These are phyloP conservation scores for Hypena proboscidalis DNA, from an alignment of 2,888 invertebrate genomes.

Conservation along the genomic window DNA sequence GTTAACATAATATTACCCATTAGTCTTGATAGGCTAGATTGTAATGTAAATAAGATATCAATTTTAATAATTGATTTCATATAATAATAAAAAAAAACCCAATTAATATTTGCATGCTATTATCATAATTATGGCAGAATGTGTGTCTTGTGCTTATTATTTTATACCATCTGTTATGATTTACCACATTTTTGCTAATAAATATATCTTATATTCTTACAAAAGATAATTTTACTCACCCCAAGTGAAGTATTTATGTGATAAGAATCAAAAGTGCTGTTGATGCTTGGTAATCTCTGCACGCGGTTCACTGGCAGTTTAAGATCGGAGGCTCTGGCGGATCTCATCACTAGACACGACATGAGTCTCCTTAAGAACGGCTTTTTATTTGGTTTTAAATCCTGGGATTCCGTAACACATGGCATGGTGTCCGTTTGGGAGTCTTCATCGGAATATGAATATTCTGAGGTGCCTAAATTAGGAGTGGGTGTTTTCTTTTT, in stretches of 20 bases:
- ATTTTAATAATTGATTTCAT: too few relatives aligned
- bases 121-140: too few relatives aligned
- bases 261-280: conserved; percentile 70
- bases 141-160: too few relatives aligned
- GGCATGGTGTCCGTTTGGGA: conserved; percentile 32
- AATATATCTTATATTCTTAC: too few relatives aligned
- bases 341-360: conserved; percentile 69
- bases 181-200: too few relatives aligned
- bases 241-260: conserved; percentile 69
- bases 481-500: conserved; percentile 62
- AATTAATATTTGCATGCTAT: too few relatives aligned
- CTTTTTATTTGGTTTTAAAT: conserved; percentile 53
- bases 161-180: too few relatives aligned
- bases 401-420: conserved; percentile 29
- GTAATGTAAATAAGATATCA: too few relatives aligned
- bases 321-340: conserved; percentile 48
- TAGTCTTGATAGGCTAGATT: too few relatives aligned
- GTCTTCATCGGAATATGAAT: conserved; percentile 54
- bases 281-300: conserved; percentile 36
- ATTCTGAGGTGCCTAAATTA: conserved; percentile 69
- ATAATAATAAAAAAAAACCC: too few relatives aligned
- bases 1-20: too few relatives aligned
- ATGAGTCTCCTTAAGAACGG: conserved; percentile 68
- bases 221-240: too few relatives aligned
- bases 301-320: conserved; percentile 34